Conservation (phyloP, 2,888 invertebrate species). For the Cactoblastis cactorum region DNA sequence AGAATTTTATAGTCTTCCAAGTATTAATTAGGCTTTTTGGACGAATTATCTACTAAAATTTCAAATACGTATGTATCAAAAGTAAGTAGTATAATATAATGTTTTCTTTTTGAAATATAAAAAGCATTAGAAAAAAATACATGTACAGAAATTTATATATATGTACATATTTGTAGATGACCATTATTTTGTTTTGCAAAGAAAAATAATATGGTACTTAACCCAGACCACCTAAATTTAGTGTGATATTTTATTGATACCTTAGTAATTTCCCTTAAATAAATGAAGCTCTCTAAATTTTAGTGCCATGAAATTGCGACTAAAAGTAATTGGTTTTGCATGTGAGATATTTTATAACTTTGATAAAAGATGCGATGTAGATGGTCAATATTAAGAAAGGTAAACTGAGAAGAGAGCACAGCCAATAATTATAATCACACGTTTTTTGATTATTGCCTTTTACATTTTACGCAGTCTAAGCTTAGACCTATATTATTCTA, state of each 20-base stretch:
- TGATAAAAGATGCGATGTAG: neutral
- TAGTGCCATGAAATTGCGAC: neutral
- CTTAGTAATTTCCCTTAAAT: slow-evolving; percentile 59
- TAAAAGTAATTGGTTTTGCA: neutral
- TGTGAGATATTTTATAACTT: neutral
- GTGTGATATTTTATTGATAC: slow-evolving; percentile 69
- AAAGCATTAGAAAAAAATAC: neutral
- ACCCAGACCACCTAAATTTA: slow-evolving; percentile 63
- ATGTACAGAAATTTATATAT: neutral
- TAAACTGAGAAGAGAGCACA: neutral
- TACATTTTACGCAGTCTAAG: too few species aligned
- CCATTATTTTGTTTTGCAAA: slow-evolving; percentile 57
- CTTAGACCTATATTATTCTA: too few species aligned
- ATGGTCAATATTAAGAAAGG: neutral
- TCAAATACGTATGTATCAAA: neutral
- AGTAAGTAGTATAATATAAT: neutral
- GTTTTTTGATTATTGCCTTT: too few species aligned
- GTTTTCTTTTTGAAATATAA: neutral
- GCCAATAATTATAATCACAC: too few species aligned
- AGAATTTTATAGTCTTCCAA: slow-evolving; percentile 53
- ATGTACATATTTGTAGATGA: slow-evolving; percentile 36
- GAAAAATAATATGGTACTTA: slow-evolving; percentile 58
- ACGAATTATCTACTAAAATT: slow-evolving; percentile 25
- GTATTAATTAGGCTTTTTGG: slow-evolving; percentile 42
- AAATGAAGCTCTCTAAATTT: slow-evolving; percentile 14